Evolutionary conservation across 2,797 vertebrate species (phyloP), one percentile per base, ranked within the genome.

Genomic region (Muscicapa striata): DNA sequence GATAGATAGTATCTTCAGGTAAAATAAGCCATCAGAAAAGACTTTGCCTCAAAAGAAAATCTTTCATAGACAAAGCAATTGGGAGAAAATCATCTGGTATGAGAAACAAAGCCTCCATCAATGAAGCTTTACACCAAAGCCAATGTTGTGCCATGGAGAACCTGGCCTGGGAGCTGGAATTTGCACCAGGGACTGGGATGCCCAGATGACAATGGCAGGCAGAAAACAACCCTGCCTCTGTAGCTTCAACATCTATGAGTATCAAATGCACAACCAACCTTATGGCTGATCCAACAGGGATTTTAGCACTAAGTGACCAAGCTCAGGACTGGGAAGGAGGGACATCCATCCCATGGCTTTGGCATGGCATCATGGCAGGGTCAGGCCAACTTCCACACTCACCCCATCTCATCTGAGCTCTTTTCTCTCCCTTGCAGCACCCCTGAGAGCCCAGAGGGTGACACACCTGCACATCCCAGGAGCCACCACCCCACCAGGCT

Each of bases 71-170:
- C 66, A 74, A 74, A 91, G 32, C 36, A 57, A 20, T 0, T 54
- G 32, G 13, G 45, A 74, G 48, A 61, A 64, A 80, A 74, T 15
- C 5, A 10, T 4, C 24, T 51, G 74, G 23, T 48, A 19, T 17
- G 41, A 62, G 38, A 64, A 76, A 79, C 2, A 1, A 46, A 40
- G 10, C 30, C 10, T 51, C 48, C 10, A 2, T 10, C 13, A 63
- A 45, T 0, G 0, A 63, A 86, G 32, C 40, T 69, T 45, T 45
- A 34, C 3, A 1, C 22, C 36, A 91, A 85, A 78, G 23, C 22
- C 51, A 22, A 18, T 0, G 0, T 0, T 8, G 19, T 29, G 46
- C 73, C 54, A 21, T 0, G 2, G 58, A 86, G 51, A 75, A 36
- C 13, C 9, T 13, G 17, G 13, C 20, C 55, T 27, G 43, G 73